Base-by-base conservation (phyloP, 2,797 vertebrate species). In the Amniataba percoides region DNA sequence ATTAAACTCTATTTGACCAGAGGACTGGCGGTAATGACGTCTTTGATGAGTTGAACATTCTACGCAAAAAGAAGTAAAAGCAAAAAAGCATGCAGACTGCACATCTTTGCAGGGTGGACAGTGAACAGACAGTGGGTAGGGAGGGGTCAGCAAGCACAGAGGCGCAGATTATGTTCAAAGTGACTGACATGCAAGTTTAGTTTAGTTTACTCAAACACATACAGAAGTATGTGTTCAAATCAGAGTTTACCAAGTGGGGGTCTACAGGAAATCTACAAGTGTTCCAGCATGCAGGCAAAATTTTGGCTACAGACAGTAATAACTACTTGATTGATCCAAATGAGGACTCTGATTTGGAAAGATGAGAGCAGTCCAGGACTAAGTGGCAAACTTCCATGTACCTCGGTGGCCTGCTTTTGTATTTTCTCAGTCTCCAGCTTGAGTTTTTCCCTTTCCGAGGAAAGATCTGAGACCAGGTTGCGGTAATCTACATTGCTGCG, bases 401-500 rank as follows among this genome's bases (percentile, higher is more conserved):
- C 98, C 98, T 99, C 97, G 82, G 95, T 90, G 89, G 96, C 95
- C 94, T 98, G 96, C 94, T 96, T 98, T 96, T 97, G 96, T 92
- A 96, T 96, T 95, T 95, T 97, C 94, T 97, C 96, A 94, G 97
- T 95, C 96, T 99, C 97, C 97, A 96, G 92, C 94, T 95, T 97
- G 94, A 99, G 97, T 93, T 97, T 97, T 93, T 98, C 96, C 93
- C 97, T 97, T 95, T 99, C 98, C 83, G 96, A 96, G 87, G 98
- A 97, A 83, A 98, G 97, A 89, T 98, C 96, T 88, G 96, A 97
- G 91, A 98, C 94, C 92, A 98, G 95, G 81, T 94, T 95, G 94
- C 96, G 94, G 85, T 97, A 96, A 84, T 99, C 97, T 89, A 95
- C 73, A 78, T 95, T 95, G 81, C 94, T 95, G 87, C 94, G 94